phyloP scores from a whole-genome alignment of 2,113 vertebrate species.

The Triplophysa tibetana region DNA sequence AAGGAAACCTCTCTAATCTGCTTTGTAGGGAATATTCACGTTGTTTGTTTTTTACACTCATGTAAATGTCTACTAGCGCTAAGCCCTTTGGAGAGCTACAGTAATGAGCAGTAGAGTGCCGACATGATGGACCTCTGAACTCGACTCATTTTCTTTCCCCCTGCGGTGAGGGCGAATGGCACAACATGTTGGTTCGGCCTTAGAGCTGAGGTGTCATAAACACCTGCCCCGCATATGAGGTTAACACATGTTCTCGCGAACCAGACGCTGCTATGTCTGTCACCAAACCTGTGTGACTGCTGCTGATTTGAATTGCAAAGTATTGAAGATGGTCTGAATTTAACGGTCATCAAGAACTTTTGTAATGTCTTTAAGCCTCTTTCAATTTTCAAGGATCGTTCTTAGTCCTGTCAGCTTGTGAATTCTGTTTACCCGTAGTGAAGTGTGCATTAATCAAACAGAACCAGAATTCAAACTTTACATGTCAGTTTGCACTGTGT shows the following conservation, averaged over 20 bases:
- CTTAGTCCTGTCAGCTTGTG: not conserved
- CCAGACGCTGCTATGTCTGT: constrained; percentile 1
- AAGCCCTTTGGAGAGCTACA: constrained; percentile 7
- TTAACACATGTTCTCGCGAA: not conserved
- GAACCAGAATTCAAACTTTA: not conserved
- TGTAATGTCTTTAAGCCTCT: not conserved
- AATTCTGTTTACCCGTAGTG: not conserved
- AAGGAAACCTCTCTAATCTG: constrained; percentile 19
- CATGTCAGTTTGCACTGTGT: too few relatives aligned
- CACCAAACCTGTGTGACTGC: not conserved
- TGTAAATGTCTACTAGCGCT: constrained; percentile 4
- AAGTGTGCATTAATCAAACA: not conserved
- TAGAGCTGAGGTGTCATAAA: not conserved
- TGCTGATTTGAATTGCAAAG: constrained; percentile 21
- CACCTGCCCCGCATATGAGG: constrained; percentile 17
- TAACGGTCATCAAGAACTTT: not conserved
- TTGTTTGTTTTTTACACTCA: not conserved
- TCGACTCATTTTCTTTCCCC: not conserved
- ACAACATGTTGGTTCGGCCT: not conserved
- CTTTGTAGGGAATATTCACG: constrained; percentile 8
- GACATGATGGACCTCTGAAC: not conserved
- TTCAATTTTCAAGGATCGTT: not conserved
- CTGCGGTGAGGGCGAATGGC: not conserved
- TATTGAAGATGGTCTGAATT: not conserved
- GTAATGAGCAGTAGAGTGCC: too few relatives aligned